Conservation (phyloP, 2,888 invertebrate species). For the Cataglyphis altisquamis region DNA sequence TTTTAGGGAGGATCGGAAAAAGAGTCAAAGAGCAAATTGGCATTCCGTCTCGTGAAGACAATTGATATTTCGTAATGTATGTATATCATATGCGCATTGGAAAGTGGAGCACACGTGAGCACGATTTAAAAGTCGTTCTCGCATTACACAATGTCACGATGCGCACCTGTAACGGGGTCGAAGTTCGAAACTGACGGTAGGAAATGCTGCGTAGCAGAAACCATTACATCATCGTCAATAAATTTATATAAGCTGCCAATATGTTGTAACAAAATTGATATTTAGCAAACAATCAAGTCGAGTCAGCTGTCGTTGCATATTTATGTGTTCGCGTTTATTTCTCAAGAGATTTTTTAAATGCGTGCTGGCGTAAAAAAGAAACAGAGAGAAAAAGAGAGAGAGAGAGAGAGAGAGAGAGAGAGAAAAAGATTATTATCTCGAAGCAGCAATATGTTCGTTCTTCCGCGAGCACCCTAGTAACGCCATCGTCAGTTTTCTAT, state of each 20-base stretch:
- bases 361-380: background rate
- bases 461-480: conserved; percentile 32
- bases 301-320: background rate
- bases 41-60: conserved; percentile 21
- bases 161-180: conserved; percentile 48
- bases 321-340: background rate
- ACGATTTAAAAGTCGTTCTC: conserved; percentile 48
- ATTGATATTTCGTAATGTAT: conserved; percentile 52
- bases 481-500: conserved; percentile 52
- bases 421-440: background rate
- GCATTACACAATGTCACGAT: conserved; percentile 43
- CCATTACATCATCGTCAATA: conserved; percentile 11
- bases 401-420: background rate
- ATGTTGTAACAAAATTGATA: background rate
- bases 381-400: background rate
- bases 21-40: conserved; percentile 36
- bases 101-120: conserved; percentile 41
- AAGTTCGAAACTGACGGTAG: conserved; percentile 29
- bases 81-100: conserved; percentile 24
- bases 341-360: background rate
- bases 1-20: background rate
- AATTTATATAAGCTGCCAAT: background rate
- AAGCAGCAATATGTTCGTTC: conserved; percentile 8
- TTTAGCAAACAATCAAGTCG: background rate
- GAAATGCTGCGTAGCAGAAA: conserved; percentile 15